Evolutionary conservation across 1,140 invertebrate genomes (phyloP), one percentile per base, ranked within the genome.

Genomic region (Drepana arcuata): DNA sequence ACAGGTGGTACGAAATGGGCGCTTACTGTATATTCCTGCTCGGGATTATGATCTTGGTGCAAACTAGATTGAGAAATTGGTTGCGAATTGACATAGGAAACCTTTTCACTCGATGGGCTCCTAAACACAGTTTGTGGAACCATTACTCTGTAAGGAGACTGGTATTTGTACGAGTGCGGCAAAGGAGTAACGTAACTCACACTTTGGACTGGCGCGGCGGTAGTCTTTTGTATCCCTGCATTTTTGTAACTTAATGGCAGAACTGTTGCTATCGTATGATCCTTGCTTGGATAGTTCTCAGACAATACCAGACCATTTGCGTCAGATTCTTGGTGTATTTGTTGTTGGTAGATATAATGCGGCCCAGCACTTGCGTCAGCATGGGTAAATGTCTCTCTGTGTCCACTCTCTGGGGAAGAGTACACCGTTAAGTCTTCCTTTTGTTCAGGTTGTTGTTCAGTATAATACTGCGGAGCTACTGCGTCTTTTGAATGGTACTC

Each of bases 261-360:
- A n/a, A 78, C 70, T n/a, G 73, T 74, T 2, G 77, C 77, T 12
- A 78, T 59, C 1, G 75, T 83, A 26, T 82, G 71, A 33, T 77
- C 66, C 41, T 70, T 70, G 34, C 62, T 73, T 7, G 73, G 68
- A 46, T 80, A 80, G 23, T 73, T 80, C 55, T 80, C 75, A 4
- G 62, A 48, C 4, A 72, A 35, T 4, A 58, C 43, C 11, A 65
- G 43, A 13, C 42, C 39, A 16, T 65, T 53, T 26, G 4, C 4
- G 14, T 35, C 43, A 13, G 61, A 34, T 14, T 60, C 57, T 15
- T 64, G 50, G 12, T 42, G 39, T 10, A 31, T 37, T 33, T 64
- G 53, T 24, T 48, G 54, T 41, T 68, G 54, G 16, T 81, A 74
- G 1, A 37, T 32, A 27, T 78, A 78, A 9, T 45, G 48, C 34